Evolutionary conservation across 2,113 vertebrate genomes (phyloP).

Genomic region (Leptocoma aspasia): DNA sequence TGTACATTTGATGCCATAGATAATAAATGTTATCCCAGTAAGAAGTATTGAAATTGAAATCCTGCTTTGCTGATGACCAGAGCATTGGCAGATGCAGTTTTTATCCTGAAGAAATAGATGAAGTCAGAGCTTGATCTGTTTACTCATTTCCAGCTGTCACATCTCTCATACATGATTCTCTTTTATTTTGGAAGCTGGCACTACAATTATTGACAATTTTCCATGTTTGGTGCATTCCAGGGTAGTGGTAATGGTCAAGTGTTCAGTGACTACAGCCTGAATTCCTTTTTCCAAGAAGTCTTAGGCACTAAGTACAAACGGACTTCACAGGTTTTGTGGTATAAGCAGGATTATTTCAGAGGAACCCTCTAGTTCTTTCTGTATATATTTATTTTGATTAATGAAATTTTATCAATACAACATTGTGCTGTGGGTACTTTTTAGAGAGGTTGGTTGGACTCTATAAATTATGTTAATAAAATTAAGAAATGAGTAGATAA

Average conservation of each 20-base stretch:
- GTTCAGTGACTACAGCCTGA: background rate
- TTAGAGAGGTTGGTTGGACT: background rate
- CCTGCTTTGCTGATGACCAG: background rate
- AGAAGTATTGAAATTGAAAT: background rate
- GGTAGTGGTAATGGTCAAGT: background rate
- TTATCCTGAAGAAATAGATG: background rate
- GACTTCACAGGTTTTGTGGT: background rate
- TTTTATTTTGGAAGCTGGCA: background rate
- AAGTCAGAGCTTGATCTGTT: background rate
- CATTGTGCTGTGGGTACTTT: background rate
- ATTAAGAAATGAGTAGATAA: background rate
- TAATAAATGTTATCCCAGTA: background rate
- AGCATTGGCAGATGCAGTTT: background rate
- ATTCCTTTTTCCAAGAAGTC: background rate
- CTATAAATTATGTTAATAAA: background rate
- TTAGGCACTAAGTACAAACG: background rate
- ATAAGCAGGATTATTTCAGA: background rate
- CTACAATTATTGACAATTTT: background rate
- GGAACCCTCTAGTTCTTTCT: background rate
- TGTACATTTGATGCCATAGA: background rate
- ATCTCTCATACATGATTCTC: background rate
- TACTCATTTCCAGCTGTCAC: background rate
- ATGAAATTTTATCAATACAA: background rate
- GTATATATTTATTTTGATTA: background rate
- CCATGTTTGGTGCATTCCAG: background rate